A percentile compares a stretch with the other conserved stretches of the same genome.
Conservation (phyloP, 2,888 invertebrate genomes). For the Tethea ocularis region DNA sequence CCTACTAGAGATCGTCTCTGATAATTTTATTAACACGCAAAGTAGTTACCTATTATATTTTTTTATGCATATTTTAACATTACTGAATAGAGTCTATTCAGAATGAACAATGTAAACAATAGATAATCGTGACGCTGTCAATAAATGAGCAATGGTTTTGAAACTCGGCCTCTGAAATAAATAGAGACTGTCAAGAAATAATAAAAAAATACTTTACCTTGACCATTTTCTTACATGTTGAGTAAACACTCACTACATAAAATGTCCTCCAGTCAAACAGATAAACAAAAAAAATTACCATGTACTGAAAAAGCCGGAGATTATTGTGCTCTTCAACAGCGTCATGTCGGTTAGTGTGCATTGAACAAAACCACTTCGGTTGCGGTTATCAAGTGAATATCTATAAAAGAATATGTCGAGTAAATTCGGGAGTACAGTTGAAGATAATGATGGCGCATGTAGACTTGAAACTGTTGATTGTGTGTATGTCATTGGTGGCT, state of each 20-base stretch:
- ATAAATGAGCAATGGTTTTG: background rate
- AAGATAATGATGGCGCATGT: conserved; percentile 35
- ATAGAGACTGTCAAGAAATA: background rate
- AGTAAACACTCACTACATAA: conserved; percentile 1
- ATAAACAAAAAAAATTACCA: conserved; percentile 1
- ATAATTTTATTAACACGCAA: no score
- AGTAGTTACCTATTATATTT: no score
- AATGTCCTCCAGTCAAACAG: background rate
- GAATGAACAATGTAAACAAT: background rate
- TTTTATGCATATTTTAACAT: no score
- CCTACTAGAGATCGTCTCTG: no score
- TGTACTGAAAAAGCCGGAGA: background rate
- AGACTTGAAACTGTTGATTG: conserved; percentile 35
- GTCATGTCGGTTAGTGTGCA: background rate
- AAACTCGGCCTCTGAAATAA: background rate
- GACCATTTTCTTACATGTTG: conserved; percentile 5
- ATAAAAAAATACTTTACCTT: background rate
- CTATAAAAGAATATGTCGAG: conserved; percentile 35
- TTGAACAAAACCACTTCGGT: conserved; percentile 7
- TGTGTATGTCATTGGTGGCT: conserved; percentile 34
- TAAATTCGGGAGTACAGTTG: conserved; percentile 22
- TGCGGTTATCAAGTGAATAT: conserved; percentile 15
- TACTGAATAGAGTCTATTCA: background rate
- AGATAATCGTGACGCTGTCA: background rate
- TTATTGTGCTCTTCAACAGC: background rate